Conservation (phyloP, 2,888 invertebrate species). For the Minunthozetes semirufus region DNA sequence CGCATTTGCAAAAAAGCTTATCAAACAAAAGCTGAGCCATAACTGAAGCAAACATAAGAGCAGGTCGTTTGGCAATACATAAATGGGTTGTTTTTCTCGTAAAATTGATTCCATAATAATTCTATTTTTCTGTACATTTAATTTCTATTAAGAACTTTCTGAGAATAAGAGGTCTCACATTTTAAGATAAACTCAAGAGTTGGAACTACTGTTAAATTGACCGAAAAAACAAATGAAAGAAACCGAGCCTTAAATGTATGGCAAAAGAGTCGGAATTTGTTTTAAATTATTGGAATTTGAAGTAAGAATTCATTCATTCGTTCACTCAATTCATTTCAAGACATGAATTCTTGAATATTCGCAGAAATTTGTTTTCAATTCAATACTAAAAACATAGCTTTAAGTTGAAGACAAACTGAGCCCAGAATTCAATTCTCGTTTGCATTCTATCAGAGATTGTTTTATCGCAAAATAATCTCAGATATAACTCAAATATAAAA, state of each 20-base stretch:
- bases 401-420: too few species aligned
- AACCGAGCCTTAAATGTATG: conserved; percentile 2
- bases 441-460: too few species aligned
- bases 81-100: too few species aligned
- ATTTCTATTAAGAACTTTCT: too few species aligned
- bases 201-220: conserved; percentile 12
- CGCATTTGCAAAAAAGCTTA: background rate
- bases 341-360: background rate
- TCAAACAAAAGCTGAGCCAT: background rate
- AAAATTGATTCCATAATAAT: too few species aligned
- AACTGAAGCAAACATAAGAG: background rate
- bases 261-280: background rate
- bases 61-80: background rate
- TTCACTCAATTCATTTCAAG: background rate
- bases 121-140: too few species aligned
- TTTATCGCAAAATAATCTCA: too few species aligned
- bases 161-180: background rate
- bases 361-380: background rate
- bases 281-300: background rate
- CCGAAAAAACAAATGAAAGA: conserved; percentile 5
- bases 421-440: too few species aligned
- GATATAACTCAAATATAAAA: too few species aligned
- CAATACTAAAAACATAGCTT: background rate
- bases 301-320: background rate
- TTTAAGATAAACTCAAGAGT: background rate